Percentiles rank a stretch among this genome's conserved stretches.
Evolutionary conservation across 1,140 invertebrate genomes (phyloP).

Genomic region (Achroia grisella): DNA sequence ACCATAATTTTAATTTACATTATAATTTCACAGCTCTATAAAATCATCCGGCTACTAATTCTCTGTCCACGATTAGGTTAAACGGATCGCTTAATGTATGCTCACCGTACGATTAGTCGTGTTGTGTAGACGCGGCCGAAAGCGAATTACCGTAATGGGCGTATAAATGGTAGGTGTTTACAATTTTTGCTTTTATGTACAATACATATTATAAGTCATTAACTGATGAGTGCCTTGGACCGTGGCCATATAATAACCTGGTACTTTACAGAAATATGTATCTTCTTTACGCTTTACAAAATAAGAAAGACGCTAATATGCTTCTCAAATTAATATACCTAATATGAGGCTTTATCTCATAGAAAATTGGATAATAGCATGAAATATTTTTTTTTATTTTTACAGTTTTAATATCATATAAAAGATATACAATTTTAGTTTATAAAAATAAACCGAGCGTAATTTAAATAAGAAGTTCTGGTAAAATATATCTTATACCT

Average conservation of each 20-base stretch:
- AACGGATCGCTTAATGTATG: not conserved
- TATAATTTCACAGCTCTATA: not conserved
- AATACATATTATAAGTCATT: slow-evolving; percentile 6
- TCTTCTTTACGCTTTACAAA: too few species aligned
- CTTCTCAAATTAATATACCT: too few species aligned
- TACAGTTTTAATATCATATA: too few species aligned
- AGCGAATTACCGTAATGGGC: slow-evolving; percentile 38
- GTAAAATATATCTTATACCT: too few species aligned
- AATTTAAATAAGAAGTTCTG: too few species aligned
- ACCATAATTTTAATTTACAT: not conserved
- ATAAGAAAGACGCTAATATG: too few species aligned
- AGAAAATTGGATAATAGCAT: too few species aligned
- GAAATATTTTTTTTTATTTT: too few species aligned
- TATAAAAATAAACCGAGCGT: too few species aligned
- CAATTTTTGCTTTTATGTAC: slow-evolving; percentile 33
- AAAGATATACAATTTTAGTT: too few species aligned
- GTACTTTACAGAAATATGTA: not conserved
- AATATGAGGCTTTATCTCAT: too few species aligned
- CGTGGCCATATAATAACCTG: slow-evolving; percentile 5
- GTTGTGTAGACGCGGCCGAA: slow-evolving; percentile 15
- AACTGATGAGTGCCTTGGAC: slow-evolving; percentile 2
- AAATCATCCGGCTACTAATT: not conserved
- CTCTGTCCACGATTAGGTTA: not conserved
- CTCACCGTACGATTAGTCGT: not conserved
- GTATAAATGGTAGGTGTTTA: slow-evolving; percentile 40